These are phyloP conservation scores for Tiaroga cobitis DNA, from an alignment of 2,797 vertebrate species.

Conservation along the genomic window DNA sequence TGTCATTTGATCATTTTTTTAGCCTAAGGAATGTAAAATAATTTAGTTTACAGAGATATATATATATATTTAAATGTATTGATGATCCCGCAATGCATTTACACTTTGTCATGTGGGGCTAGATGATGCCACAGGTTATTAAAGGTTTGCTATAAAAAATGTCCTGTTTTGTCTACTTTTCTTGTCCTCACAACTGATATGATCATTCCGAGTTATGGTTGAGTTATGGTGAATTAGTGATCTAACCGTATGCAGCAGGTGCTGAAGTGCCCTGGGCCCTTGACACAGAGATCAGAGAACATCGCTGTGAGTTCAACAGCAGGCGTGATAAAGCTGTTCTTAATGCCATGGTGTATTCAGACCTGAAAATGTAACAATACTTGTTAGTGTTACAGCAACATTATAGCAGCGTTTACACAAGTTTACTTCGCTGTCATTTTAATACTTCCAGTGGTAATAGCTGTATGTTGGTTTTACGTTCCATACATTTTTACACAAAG, in stretches of 20 bases:
- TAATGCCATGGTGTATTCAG: slow-evolving; percentile 62
- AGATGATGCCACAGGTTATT: neutral
- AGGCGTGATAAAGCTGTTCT: slow-evolving; percentile 54
- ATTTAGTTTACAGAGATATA: neutral
- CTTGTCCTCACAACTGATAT: neutral
- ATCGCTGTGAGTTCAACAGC: slow-evolving; percentile 50
- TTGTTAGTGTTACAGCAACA: neutral
- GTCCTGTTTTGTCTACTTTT: neutral
- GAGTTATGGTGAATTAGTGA: neutral
- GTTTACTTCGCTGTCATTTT: neutral
- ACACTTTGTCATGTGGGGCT: neutral
- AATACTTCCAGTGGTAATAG: neutral
- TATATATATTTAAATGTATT: neutral
- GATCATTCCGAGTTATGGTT: neutral
- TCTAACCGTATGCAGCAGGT: slow-evolving; percentile 35
- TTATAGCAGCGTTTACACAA: neutral
- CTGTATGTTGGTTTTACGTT: neutral
- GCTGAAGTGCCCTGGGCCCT: slow-evolving; percentile 61
- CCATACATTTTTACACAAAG: neutral
- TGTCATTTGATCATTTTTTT: neutral
- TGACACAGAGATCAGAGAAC: slow-evolving; percentile 30
- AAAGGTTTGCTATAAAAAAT: neutral
- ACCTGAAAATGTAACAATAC: slow-evolving; percentile 1
- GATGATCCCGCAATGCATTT: neutral
- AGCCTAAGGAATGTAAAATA: neutral